Conservation (phyloP, 2,888 invertebrate species). For the Trachelus tabidus region DNA sequence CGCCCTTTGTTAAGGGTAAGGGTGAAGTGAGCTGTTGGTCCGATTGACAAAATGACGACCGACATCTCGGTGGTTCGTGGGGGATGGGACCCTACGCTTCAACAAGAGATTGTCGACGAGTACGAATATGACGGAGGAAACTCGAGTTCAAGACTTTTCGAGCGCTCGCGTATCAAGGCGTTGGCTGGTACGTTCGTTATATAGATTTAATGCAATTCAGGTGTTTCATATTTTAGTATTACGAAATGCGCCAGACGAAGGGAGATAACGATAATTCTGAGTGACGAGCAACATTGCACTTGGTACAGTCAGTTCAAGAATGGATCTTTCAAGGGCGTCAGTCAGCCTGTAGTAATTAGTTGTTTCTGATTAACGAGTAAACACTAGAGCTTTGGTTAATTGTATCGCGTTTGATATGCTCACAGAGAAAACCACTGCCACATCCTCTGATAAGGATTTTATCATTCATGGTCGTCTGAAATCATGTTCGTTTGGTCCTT, state of each 20-base stretch:
- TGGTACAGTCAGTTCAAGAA: no score
- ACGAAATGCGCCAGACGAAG: neutral
- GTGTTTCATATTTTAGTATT: neutral
- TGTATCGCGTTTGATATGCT: constrained; percentile 6
- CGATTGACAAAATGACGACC: constrained; percentile 83
- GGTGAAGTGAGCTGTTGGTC: constrained; percentile 59
- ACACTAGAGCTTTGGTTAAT: constrained; percentile 33
- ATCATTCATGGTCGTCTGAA: neutral
- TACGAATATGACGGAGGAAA: constrained; percentile 99
- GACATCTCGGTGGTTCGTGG: constrained; percentile 94
- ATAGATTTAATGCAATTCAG: neutral
- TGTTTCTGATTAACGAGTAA: neutral
- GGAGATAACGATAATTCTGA: neutral
- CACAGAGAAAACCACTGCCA: constrained; percentile 67
- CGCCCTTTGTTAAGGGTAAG: constrained; percentile 57
- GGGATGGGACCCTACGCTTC: constrained; percentile 90
- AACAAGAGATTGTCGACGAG: constrained; percentile 94
- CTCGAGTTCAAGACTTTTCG: constrained; percentile 98
- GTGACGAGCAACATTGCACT: neutral
- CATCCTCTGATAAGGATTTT: constrained; percentile 33
- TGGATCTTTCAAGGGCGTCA: no score
- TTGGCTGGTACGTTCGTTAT: constrained; percentile 82
- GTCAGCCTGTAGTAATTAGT: no score
- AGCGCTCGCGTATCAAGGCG: constrained; percentile 98
- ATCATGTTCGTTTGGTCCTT: neutral